Base-by-base conservation (phyloP, 2,113 vertebrate species). In the Chascanopsetta lugubris region DNA sequence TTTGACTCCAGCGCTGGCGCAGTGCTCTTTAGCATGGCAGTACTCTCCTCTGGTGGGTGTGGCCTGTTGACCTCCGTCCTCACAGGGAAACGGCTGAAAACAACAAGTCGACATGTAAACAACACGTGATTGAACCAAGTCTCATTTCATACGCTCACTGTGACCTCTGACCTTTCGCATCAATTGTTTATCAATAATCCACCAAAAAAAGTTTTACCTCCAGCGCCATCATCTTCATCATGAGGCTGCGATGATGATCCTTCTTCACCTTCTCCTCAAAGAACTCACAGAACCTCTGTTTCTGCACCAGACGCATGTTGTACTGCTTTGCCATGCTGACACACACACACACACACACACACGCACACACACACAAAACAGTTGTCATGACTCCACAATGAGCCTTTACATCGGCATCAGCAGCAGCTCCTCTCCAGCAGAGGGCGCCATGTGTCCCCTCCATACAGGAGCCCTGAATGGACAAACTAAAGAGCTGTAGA, bases 201-300 rank as follows among this genome's bases (percentile, higher is more conserved):
- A n/a, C n/a, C n/a, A n/a, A n/a, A n/a, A n/a, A n/a, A n/a, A n/a
- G 5, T 6, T 42, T 18, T 63, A 97, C 96, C 94, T 98, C 96
- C 56, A 99, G 86, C 7, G 93, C 95, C 69, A 90, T 92, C 96
- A 98, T 98, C 91, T 94, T 96, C 88, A 93, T 94, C 89, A 98
- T 89, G 17, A 98, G 90, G 70, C 95, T 94, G 9, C 83, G 77
- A 43, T 90, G 85, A 53, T 94, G 92, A 4, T 92, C 93, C 0
- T 95, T 94, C 89, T 94, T 95, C 79, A 96, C 85, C 55, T 97
- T 96, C 79, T 97, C 95, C 72, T 96, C 91, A 71, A 95, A 97
- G 84, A 97, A 99, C 77, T 99, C 94, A 0, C 86, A 86, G 90
- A 99, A 99, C 2, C 95, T 93, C 87, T 93, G 95, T 89, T 95